Conservation (phyloP, 1,140 invertebrate species). For the Grapholita molesta region DNA sequence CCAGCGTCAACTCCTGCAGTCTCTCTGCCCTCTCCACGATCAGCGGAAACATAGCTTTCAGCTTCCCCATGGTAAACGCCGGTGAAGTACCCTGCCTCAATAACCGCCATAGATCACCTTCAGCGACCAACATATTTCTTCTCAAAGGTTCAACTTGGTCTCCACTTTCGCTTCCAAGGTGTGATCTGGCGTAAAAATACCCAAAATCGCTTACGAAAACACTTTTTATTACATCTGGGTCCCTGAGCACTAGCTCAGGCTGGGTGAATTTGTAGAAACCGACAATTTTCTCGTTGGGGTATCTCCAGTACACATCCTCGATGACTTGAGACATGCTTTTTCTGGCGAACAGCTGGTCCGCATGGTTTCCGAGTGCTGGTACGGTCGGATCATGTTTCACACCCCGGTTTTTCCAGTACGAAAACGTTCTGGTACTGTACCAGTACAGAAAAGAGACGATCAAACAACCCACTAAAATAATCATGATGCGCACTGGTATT, state of each 20-base stretch:
- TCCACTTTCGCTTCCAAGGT: background rate
- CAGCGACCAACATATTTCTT: slow-evolving; percentile 25
- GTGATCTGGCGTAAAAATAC: slow-evolving; percentile 45
- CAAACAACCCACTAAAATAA: background rate
- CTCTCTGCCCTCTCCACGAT: slow-evolving; percentile 59
- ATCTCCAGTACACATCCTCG: background rate
- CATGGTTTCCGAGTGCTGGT: background rate
- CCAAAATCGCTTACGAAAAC: slow-evolving; percentile 77
- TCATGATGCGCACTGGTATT: background rate
- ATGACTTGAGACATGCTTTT: slow-evolving; percentile 1
- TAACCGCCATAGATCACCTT: slow-evolving; percentile 71
- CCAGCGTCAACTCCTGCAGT: slow-evolving; percentile 37
- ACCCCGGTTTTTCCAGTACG: background rate
- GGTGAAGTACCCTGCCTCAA: slow-evolving; percentile 76
- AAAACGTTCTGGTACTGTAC: background rate
- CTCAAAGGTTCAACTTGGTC: slow-evolving; percentile 29
- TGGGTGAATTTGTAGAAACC: background rate
- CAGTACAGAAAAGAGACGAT: background rate
- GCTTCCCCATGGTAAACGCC: slow-evolving; percentile 78
- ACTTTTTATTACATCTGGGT: slow-evolving; percentile 75
- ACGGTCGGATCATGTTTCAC: background rate
- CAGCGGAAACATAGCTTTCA: slow-evolving; percentile 76
- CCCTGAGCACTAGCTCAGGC: slow-evolving; percentile 61
- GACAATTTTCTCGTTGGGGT: background rate
- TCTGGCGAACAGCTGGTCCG: background rate